A percentile compares a stretch with the other conserved stretches of the same genome.
Evolutionary conservation across 2,113 vertebrate genomes (phyloP).

Genomic region (Eidolon helvum): DNA sequence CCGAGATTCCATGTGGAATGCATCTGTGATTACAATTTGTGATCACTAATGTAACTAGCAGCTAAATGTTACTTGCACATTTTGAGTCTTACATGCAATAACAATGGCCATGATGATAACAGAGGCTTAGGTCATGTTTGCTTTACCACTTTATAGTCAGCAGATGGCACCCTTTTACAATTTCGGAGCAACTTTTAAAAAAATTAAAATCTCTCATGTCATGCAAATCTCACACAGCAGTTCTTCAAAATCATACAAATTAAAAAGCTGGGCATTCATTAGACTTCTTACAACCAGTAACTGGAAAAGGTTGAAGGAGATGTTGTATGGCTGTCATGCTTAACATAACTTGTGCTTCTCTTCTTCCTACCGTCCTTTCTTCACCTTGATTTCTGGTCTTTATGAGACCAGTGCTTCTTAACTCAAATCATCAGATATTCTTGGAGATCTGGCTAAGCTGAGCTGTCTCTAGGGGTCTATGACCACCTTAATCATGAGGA

Average conservation of each 20-base stretch:
- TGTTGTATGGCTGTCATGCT: neutral
- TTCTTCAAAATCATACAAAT: neutral
- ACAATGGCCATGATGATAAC: neutral
- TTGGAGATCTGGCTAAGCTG: neutral
- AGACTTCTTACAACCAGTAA: neutral
- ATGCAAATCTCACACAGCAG: neutral
- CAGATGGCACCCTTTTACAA: neutral
- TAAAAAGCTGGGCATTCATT: neutral
- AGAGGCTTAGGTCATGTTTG: neutral
- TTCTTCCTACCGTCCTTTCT: neutral
- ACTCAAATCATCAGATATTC: neutral
- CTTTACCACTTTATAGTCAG: neutral
- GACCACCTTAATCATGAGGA: neutral
- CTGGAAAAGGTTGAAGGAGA: neutral
- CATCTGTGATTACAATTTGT: neutral
- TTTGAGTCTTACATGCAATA: neutral
- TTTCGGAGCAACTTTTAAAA: neutral
- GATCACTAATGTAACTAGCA: neutral
- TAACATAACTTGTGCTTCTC: neutral
- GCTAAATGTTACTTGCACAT: neutral
- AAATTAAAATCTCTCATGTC: neutral
- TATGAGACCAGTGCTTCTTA: neutral
- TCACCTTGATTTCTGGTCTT: neutral
- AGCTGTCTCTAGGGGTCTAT: neutral
- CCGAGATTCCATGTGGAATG: neutral